phyloP scores from a whole-genome alignment of 2,797 vertebrate genomes.

The Xenops minutus region DNA sequence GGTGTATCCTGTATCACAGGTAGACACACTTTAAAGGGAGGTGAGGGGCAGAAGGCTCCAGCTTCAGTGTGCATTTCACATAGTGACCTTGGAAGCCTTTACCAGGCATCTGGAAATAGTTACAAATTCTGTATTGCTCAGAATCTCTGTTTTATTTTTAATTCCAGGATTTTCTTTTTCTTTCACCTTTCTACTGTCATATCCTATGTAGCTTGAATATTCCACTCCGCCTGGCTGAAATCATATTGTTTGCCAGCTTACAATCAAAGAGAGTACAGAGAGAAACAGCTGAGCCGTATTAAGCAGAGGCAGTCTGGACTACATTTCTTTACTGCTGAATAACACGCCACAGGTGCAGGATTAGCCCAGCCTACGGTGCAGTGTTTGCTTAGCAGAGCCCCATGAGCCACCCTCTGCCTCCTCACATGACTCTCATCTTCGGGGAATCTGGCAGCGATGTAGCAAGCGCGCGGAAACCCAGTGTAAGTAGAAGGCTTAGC shows the following conservation, averaged over 20 bases:
- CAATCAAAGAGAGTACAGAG: constrained; percentile 71
- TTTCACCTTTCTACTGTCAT: constrained; percentile 65
- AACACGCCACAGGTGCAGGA: constrained; percentile 81
- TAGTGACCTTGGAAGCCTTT: background rate
- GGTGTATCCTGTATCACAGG: background rate
- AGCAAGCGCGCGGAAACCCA: background rate
- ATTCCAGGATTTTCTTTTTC: constrained; percentile 40
- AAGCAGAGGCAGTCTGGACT: constrained; percentile 57
- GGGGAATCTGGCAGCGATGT: constrained; percentile 39
- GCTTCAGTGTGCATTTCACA: background rate
- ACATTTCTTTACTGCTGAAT: constrained; percentile 71
- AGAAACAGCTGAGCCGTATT: constrained; percentile 78
- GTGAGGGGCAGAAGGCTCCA: background rate
- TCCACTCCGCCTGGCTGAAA: constrained; percentile 46
- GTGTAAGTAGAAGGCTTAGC: constrained; percentile 52
- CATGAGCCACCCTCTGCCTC: constrained; percentile 33
- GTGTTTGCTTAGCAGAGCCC: constrained; percentile 66
- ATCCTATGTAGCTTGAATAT: constrained; percentile 8
- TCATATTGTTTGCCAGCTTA: constrained; percentile 64
- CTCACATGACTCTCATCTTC: constrained; percentile 62
- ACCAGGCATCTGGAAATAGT: constrained; percentile 62
- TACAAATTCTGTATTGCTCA: constrained; percentile 18
- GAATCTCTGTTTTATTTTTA: constrained; percentile 35
- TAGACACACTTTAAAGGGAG: background rate
- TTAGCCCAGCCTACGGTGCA: constrained; percentile 60